These are phyloP conservation scores for Ciconia stormi DNA, from an alignment of 2,113 vertebrate species.

Conservation along the genomic window DNA sequence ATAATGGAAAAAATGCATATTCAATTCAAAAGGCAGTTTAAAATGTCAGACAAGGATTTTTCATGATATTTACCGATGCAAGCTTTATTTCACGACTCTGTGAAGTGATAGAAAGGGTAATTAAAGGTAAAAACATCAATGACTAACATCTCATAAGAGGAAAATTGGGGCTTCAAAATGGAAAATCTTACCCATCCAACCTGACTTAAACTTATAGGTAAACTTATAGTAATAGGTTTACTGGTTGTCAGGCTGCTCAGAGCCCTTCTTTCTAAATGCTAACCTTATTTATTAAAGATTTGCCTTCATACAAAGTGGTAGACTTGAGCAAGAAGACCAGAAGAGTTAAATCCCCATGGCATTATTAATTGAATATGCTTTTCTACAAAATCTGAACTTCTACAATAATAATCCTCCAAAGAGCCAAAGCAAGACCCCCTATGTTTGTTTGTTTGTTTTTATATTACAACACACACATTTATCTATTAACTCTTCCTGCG, in stretches of 20 bases:
- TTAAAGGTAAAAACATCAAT: not conserved
- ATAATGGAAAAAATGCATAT: not conserved
- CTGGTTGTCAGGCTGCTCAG: not conserved
- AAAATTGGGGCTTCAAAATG: not conserved
- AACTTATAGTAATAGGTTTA: not conserved
- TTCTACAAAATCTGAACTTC: not conserved
- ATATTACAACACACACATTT: not conserved
- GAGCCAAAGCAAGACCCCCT: not conserved
- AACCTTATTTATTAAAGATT: not conserved
- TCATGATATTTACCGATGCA: not conserved
- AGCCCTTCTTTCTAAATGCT: not conserved
- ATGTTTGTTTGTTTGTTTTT: not conserved
- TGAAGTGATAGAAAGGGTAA: not conserved
- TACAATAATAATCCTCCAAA: not conserved
- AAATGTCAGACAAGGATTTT: slow-evolving; percentile 17
- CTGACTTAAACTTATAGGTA: no score
- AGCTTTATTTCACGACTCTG: not conserved
- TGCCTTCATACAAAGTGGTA: not conserved
- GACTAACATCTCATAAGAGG: not conserved
- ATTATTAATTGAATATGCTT: not conserved
- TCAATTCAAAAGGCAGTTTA: not conserved
- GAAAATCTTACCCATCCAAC: not conserved
- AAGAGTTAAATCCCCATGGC: not conserved
- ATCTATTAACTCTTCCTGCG: not conserved
- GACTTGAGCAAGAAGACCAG: not conserved